phyloP scores from a whole-genome alignment of 2,888 invertebrate genomes.

The Geophilus truncorum region DNA sequence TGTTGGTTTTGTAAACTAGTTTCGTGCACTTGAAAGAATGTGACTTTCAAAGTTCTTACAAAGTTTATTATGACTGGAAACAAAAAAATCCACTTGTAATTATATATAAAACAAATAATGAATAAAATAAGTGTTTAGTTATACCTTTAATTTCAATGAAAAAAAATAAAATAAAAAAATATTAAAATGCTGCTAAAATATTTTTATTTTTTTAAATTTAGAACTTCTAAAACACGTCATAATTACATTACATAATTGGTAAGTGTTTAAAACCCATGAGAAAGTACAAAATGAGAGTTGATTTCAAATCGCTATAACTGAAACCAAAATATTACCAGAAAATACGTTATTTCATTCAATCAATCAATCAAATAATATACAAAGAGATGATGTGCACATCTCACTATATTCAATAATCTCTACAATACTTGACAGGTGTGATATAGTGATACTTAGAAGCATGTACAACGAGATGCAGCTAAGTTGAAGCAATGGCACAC shows the following conservation, averaged over 20 bases:
- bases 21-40: not conserved
- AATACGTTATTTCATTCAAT: too few relatives aligned
- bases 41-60: not conserved
- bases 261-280: not conserved
- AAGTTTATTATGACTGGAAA: not conserved
- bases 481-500: not conserved
- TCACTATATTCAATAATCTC: not conserved
- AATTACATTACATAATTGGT: not conserved
- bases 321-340: not conserved
- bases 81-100: not conserved
- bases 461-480: not conserved
- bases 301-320: not conserved
- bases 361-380: not conserved
- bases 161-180: not conserved
- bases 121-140: conserved; percentile 1
- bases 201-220: not conserved
- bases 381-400: not conserved
- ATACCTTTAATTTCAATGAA: not conserved
- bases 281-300: not conserved
- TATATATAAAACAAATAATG: not conserved
- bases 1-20: not conserved
- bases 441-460: too few relatives aligned
- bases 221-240: not conserved
- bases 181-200: not conserved
- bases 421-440: not conserved